Conservation (phyloP, 2,797 vertebrate genomes). For the Prionace glauca region DNA sequence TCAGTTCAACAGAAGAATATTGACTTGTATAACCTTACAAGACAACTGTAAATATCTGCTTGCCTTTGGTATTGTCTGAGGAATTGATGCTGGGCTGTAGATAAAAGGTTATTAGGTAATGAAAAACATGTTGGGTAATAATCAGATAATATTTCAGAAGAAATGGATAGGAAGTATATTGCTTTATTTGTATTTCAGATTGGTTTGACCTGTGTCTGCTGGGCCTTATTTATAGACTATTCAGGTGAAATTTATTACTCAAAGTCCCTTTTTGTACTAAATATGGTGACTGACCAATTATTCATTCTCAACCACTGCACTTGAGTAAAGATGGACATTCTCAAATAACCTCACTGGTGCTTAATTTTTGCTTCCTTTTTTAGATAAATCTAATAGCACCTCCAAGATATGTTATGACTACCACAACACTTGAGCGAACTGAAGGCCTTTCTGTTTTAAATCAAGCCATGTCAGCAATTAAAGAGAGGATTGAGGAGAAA, state of each 20-base stretch:
- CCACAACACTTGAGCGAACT: constrained; percentile 93
- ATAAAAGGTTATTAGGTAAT: background rate
- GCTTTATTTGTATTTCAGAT: constrained; percentile 1
- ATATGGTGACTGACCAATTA: background rate
- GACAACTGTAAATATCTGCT: background rate
- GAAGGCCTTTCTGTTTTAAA: constrained; percentile 94
- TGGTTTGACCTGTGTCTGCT: background rate
- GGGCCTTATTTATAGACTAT: background rate
- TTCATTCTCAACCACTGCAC: background rate
- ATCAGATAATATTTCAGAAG: background rate
- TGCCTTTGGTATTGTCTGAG: background rate
- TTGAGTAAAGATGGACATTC: background rate
- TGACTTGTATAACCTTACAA: background rate
- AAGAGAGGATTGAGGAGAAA: constrained; percentile 97
- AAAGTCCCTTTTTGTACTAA: background rate
- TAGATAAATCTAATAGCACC: constrained; percentile 98
- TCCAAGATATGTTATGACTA: constrained; percentile 96
- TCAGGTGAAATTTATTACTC: background rate
- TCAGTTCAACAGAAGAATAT: background rate
- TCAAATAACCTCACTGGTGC: background rate
- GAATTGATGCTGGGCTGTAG: background rate
- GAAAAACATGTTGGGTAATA: background rate
- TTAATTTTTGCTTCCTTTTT: background rate
- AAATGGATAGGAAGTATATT: background rate
- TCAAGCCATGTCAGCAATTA: constrained; percentile 96